phyloP scores from a whole-genome alignment of 2,888 invertebrate species.

The Drosophila subquinaria region DNA sequence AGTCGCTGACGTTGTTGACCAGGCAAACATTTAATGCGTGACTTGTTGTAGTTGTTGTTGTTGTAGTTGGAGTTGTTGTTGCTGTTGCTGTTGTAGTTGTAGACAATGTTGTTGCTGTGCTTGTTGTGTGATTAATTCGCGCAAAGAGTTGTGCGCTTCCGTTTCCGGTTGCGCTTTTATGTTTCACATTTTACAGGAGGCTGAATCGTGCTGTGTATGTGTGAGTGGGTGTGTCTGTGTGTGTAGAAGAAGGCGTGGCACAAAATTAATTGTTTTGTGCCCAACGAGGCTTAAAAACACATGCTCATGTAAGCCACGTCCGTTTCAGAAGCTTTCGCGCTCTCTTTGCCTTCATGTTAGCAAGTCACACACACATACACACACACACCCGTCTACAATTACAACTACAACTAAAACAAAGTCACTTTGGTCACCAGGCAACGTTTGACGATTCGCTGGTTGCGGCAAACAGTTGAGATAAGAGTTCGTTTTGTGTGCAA shows the following conservation, averaged over 20 bases:
- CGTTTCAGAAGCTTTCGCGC: constrained; percentile 59
- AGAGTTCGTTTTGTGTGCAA: constrained; percentile 74
- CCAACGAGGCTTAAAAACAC: constrained; percentile 82
- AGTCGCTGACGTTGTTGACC: constrained; percentile 34
- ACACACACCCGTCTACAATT: constrained; percentile 12
- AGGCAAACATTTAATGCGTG: constrained; percentile 46
- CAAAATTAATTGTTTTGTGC: constrained; percentile 81
- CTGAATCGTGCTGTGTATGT: constrained; percentile 54
- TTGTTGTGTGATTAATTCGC: constrained; percentile 81
- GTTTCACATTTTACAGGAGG: constrained; percentile 80
- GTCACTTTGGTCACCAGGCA: constrained; percentile 44
- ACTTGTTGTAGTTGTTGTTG: constrained; percentile 15
- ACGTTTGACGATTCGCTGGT: constrained; percentile 73
- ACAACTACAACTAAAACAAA: constrained; percentile 14
- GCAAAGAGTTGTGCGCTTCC: constrained; percentile 82
- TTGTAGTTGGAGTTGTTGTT: constrained; percentile 16
- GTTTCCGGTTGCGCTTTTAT: constrained; percentile 78
- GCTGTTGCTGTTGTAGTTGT: constrained; percentile 38
- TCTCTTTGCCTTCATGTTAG: constrained; percentile 28
- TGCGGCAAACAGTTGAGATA: constrained; percentile 73
- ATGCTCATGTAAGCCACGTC: constrained; percentile 82
- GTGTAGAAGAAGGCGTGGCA: constrained; percentile 68
- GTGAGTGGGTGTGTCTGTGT: constrained; percentile 29
- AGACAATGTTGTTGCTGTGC: constrained; percentile 34
- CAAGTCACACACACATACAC: constrained; percentile 9